These are phyloP conservation scores for Hydrochoerus hydrochaeris DNA, from an alignment of 2,113 vertebrate species.

Conservation along the genomic window DNA sequence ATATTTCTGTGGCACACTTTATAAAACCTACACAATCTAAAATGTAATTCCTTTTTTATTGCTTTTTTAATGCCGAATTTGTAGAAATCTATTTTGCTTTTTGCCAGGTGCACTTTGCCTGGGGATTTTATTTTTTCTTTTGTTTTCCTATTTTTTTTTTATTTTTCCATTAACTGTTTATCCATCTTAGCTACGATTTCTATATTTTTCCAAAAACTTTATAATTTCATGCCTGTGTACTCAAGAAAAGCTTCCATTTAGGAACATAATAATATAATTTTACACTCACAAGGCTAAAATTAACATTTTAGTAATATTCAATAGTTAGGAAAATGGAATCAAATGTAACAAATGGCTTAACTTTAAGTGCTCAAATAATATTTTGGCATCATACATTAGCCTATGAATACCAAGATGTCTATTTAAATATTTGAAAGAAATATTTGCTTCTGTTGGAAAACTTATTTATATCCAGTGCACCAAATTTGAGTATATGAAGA, in stretches of 20 bases:
- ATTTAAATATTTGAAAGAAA: not conserved
- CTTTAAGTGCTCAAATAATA: not conserved
- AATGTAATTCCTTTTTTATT: slow-evolving; percentile 45
- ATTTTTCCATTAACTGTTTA: slow-evolving; percentile 26
- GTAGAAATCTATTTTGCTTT: not conserved
- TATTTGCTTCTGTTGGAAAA: not conserved
- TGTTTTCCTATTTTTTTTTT: not conserved
- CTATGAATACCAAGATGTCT: not conserved
- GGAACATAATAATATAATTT: not conserved
- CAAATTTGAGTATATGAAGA: not conserved
- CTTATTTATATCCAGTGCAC: not conserved
- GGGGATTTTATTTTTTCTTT: not conserved
- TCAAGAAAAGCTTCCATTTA: not conserved
- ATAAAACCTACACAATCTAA: slow-evolving; percentile 23
- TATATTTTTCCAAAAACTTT: not conserved
- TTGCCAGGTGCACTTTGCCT: not conserved
- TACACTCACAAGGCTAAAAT: slow-evolving; percentile 15
- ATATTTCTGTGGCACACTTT: not conserved
- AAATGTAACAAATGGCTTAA: not conserved
- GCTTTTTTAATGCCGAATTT: slow-evolving; percentile 29
- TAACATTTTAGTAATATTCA: not conserved
- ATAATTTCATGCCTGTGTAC: not conserved
- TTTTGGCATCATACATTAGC: not conserved
- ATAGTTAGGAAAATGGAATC: not conserved
- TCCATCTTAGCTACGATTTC: not conserved